Base-by-base conservation (phyloP, 23 tunicate species). In the Halocynthia aurantium region DNA sequence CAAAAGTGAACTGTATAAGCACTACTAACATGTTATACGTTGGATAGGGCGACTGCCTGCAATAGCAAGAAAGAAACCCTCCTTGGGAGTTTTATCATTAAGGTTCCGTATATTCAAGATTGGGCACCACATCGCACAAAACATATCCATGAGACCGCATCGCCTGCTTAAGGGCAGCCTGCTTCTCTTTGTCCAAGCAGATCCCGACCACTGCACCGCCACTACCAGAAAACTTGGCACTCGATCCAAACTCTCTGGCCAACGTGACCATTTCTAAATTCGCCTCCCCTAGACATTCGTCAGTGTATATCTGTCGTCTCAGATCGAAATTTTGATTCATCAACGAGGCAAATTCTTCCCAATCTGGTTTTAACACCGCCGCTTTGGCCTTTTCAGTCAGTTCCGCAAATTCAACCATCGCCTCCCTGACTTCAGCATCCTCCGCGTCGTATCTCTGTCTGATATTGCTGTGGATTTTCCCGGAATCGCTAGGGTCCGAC, bases 131-230 rank as follows among this genome's bases (percentile, higher is more conserved):
- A 52, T 88, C 94, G 78, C 87, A 83, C 7, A 82, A 54, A 60
- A 88, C 94, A 78, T 77, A 88, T 22, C 87, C 94, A 51, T 72
- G 81, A 49, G 87, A 77, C 81, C 83, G 94, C 81, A 88, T 68
- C 10, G 72, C 94, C 52, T 62, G 86, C 58, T 78, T 88, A 51
- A 88, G 63, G 6, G 5, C 76, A 11, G 56, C 54, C 81, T 51
- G 51, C 51, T 81, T 75, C 22, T 52, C 63, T 52, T 72, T 7
- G 21, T 84, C 83, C 10, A 72, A 51, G 52, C 96, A 93, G 31
- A 93, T 51, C 0, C 98, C 98, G 31, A 93, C 82, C 19, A 93
- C 87, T 5, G 98, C 98, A 9, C 98, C 98, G 13, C 98, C 98
- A 75, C 93, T 86, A n/a, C 98, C 98, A 0, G 98, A 82, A 80